Percentiles rank a stretch among this genome's conserved stretches.
Evolutionary conservation across 2,888 invertebrate genomes (phyloP).

Genomic region (Epistrophella euchroma): DNA sequence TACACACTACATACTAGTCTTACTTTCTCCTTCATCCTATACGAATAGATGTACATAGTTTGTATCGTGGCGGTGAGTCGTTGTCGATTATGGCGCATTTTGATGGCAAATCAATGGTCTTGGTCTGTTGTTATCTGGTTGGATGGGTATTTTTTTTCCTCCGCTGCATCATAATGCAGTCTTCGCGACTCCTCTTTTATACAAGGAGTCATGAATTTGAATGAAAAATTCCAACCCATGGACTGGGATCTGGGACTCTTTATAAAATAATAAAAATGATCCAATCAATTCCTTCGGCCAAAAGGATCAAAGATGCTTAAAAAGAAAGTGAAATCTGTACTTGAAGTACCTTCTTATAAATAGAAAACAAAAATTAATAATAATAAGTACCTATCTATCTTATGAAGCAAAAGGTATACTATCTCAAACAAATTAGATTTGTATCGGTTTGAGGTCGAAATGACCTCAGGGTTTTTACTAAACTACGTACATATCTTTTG

Average conservation of each 20-base stretch:
- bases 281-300: constrained; percentile 26
- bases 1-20: constrained; percentile 60
- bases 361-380: constrained; percentile 5
- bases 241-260: background rate
- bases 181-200: constrained; percentile 18
- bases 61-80: constrained; percentile 4
- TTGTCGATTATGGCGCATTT: constrained; percentile 69
- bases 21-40: constrained; percentile 67
- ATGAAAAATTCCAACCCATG: constrained; percentile 53
- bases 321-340: constrained; percentile 73
- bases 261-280: background rate
- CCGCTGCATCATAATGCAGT: background rate
- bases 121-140: constrained; percentile 69
- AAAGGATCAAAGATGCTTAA: constrained; percentile 55
- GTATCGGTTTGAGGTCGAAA: constrained; percentile 42
- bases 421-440: constrained; percentile 32
- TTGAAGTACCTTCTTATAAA: constrained; percentile 38
- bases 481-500: background rate
- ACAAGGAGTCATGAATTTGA: constrained; percentile 58
- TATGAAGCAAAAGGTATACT: constrained; percentile 8
- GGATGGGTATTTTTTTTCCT: constrained; percentile 43
- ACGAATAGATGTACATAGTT: background rate
- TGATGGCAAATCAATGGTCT: constrained; percentile 71
- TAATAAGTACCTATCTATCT: constrained; percentile 12
- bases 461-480: constrained; percentile 33